Conservation (phyloP, 2,113 vertebrate species). For the Zootoca vivipara region DNA sequence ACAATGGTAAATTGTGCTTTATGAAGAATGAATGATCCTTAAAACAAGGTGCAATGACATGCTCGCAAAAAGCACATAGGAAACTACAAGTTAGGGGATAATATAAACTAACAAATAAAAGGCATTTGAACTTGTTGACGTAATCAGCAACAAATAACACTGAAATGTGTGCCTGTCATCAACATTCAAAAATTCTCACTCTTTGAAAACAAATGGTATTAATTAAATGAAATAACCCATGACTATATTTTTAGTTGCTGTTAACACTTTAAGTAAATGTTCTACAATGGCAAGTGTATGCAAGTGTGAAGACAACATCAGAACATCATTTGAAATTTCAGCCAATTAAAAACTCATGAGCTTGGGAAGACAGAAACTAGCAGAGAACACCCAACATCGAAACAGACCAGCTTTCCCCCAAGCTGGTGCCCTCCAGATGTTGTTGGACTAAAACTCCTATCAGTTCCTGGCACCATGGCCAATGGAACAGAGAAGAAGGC, state of each 20-base stretch:
- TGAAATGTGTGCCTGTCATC: not conserved
- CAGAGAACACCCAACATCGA: not conserved
- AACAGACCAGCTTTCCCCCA: not conserved
- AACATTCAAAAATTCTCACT: too few species aligned
- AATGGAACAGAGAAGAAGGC: too few species aligned
- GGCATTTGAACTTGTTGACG: not conserved
- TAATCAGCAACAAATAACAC: not conserved
- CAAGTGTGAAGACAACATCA: not conserved
- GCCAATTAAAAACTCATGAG: not conserved
- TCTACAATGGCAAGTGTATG: not conserved
- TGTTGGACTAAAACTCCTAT: too few species aligned
- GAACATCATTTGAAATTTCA: not conserved
- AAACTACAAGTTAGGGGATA: not conserved
- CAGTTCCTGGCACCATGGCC: too few species aligned
- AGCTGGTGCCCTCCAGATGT: too few species aligned
- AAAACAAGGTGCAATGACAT: not conserved
- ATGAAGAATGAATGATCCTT: not conserved
- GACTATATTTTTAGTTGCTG: not conserved
- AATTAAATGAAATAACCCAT: not conserved
- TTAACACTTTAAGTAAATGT: not conserved
- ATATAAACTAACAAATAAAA: not conserved
- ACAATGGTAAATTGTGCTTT: not conserved
- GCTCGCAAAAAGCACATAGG: not conserved
- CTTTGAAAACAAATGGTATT: not conserved
- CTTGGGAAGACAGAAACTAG: not conserved